Evolutionary conservation across 2,888 invertebrate genomes (phyloP), one percentile per base, ranked within the genome.

Genomic region (Unio delphinus): DNA sequence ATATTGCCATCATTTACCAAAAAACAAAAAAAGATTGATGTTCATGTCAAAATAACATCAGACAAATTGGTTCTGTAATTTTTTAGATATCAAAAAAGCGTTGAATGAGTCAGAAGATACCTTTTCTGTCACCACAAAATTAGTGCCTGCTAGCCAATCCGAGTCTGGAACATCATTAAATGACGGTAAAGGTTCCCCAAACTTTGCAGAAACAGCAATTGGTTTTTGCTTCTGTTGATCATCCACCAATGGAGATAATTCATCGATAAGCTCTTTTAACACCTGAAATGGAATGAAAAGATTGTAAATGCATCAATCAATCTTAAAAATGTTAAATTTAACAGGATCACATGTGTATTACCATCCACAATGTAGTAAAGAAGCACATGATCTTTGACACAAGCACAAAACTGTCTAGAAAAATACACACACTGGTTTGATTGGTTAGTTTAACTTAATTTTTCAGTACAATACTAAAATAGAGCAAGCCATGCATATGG

Each of bases 101-200:
- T 45, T 45, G 15, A 45, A 15, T 45, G 11, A 15, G 45, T 45
- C 8, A 45, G 45, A 45, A 11, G 20, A 56, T 65, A 80, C 80
- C 80, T 83, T 80, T 67, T 80, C 71, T 34, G 78, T 78, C n/a
- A 80, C 72, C 17, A 68, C 61, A 17, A 80, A 64, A 67, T 83
- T 84, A 26, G 84, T 83, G 28, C 80, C 83, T 26, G 70, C 64
- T 45, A 83, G 72, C 83, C 83, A 83, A 20, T 83, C 81, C 66
- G 72, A 67, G 65, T 81, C 81, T 34, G 76, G 63, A 55, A 30
- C 61, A 34, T 64, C 61, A 59, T 56, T 70, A 15, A 58, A 34
- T 23, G 61, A 45, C 3, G 45, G 60, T 58, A 73, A 54, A 15
- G 68, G 65, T 45, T 73, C 23, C 17, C 69, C 73, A 59, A 69